phyloP scores from a whole-genome alignment of 2,888 invertebrate genomes.

The Lepidocyrtoides sp. region DNA sequence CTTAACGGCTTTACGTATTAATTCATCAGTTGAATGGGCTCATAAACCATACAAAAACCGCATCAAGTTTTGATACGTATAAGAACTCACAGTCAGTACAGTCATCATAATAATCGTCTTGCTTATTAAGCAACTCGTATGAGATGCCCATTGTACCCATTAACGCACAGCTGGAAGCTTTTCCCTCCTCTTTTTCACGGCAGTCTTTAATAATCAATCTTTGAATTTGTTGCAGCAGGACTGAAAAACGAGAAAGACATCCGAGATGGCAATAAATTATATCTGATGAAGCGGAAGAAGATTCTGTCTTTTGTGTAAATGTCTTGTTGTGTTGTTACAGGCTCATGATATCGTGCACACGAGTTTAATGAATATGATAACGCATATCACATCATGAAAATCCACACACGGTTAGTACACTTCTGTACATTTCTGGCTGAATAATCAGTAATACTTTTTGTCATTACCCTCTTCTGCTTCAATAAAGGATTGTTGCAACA shows the following conservation, averaged over 20 bases:
- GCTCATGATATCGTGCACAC: not conserved
- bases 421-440: not conserved
- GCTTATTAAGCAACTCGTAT: not conserved
- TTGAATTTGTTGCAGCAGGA: slow-evolving; percentile 8
- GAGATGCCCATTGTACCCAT: slow-evolving; percentile 61
- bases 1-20: slow-evolving; percentile 55
- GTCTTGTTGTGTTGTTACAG: slow-evolving; percentile 8
- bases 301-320: slow-evolving; percentile 46
- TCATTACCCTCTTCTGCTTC: slow-evolving; percentile 29
- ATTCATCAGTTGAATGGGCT: not conserved
- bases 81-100: not conserved
- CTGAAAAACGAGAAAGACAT: slow-evolving; percentile 15
- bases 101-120: not conserved
- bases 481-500: slow-evolving; percentile 21
- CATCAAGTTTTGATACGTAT: not conserved
- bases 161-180: slow-evolving; percentile 69
- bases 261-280: slow-evolving; percentile 71
- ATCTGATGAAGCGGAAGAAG: slow-evolving; percentile 75
- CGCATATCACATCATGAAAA: not conserved
- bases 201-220: slow-evolving; percentile 71
- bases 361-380: not conserved
- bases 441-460: not conserved
- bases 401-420: too few relatives aligned
- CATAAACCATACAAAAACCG: slow-evolving; percentile 19
- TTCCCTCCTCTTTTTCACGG: slow-evolving; percentile 46